Evolutionary conservation across 2,888 invertebrate species (phyloP).

Genomic region (Agrotis segetum): DNA sequence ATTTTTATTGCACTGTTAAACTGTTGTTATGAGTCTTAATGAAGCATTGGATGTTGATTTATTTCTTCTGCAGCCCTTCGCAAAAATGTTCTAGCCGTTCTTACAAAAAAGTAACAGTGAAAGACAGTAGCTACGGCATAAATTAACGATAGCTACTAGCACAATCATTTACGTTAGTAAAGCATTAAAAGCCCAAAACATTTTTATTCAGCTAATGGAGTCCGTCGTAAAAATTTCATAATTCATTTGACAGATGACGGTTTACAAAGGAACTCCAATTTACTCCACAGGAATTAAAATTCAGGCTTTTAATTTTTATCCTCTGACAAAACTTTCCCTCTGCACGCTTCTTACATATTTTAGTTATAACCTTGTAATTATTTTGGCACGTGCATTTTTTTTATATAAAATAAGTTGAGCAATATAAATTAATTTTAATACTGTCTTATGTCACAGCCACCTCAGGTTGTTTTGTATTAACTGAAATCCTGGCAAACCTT

Average conservation of each 20-base stretch:
- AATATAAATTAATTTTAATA: conserved; percentile 27
- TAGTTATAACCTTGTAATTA: conserved; percentile 45
- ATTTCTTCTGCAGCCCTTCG: conserved; percentile 23
- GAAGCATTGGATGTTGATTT: conserved; percentile 48
- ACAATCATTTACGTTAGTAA: conserved; percentile 60
- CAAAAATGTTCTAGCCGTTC: conserved; percentile 4
- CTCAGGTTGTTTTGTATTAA: conserved; percentile 52
- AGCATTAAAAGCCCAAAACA: conserved; percentile 71
- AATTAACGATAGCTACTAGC: conserved; percentile 60
- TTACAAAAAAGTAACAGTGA: conserved; percentile 39
- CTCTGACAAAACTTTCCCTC: conserved; percentile 66
- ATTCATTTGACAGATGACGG: conserved; percentile 82
- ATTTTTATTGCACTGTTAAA: conserved; percentile 84
- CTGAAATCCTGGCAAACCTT: conserved; percentile 59
- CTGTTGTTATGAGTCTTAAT: conserved; percentile 66
- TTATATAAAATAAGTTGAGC: conserved; percentile 25
- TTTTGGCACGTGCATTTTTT: conserved; percentile 20
- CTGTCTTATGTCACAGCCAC: conserved; percentile 34
- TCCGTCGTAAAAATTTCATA: conserved; percentile 77
- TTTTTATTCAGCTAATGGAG: conserved; percentile 79
- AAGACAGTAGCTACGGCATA: conserved; percentile 54
- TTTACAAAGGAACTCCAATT: conserved; percentile 76
- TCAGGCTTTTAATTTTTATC: conserved; percentile 74
- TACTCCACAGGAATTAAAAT: conserved; percentile 75
- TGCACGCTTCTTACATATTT: conserved; percentile 64